Evolutionary conservation across 2,113 vertebrate species (phyloP), one percentile per base, ranked within the genome.

Genomic region (Nibea albiflora): DNA sequence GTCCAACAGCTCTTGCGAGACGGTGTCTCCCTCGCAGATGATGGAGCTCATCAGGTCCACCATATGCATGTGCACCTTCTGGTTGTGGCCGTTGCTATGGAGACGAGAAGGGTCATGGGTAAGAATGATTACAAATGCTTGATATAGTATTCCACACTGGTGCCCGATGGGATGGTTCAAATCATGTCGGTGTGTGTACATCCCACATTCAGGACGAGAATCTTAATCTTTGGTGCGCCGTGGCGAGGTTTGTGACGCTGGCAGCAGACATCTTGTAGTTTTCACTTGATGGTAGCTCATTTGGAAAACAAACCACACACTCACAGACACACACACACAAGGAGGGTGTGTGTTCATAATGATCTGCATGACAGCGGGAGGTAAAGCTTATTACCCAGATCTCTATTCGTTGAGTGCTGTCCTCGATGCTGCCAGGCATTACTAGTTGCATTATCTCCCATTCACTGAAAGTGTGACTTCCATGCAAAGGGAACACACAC

Each of bases 61-160:
- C 98, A 99, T 99, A 65, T 99, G 98, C 98, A 99, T 99, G 85
- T 99, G 98, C 69, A 99, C 98, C 93, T 99, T 99, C 91, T 99
- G 98, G 91, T 99, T 99, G 95, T 99, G 98, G 58, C 98, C 98
- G 0, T 99, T 99, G 94, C 98, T 99, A 91, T 87, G 77, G 90
- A 94, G 89, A 91, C 5, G 89, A 57, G 46, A 53, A 35, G 14
- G 11, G 31, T 73, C n/a, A 62, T 63, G 1, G 1, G 44, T 4
- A 11, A 11, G 3, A 20, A 60, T 66, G 14, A 28, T 4, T 42
- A 66, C 14, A 47, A 8, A 1, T 39, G 50, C 11, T 46, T 58
- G 11, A 42, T 53, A 12, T n/a, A n/a, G 63, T 26, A 60, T 20
- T 44, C 5, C 26, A 22, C 14, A 39, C 12, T 26, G 31, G 31